These are phyloP conservation scores for Orchesella flavescens DNA, from an alignment of 2,888 invertebrate genomes.

Conservation along the genomic window DNA sequence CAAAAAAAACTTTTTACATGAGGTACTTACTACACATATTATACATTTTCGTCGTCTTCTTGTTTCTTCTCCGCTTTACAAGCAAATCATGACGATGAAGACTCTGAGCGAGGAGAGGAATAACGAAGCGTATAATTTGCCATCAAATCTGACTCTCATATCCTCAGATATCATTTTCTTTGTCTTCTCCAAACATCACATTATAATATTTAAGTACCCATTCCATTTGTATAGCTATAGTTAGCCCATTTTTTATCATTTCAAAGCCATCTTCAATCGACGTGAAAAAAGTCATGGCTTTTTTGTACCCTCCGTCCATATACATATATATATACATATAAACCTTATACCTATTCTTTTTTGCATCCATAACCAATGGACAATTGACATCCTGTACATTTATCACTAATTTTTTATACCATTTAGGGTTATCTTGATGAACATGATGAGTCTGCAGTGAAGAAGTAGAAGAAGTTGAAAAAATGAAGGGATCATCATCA, in stretches of 20 bases:
- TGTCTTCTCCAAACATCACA: neutral
- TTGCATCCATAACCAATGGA: conserved; percentile 29
- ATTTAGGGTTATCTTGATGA: conserved; percentile 27
- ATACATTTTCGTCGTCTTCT: neutral
- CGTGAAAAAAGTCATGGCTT: too few species aligned
- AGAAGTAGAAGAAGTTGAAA: neutral
- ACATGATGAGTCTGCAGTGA: conserved; percentile 8
- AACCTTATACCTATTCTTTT: neutral
- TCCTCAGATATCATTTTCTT: conserved; percentile 32
- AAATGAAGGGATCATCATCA: neutral
- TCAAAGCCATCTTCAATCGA: too few species aligned
- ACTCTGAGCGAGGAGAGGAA: neutral
- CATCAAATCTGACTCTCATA: conserved; percentile 4
- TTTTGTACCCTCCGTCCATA: too few species aligned
- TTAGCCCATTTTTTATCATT: neutral
- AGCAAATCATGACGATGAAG: conserved; percentile 22
- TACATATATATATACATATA: too few species aligned
- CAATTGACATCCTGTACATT: conserved; percentile 27
- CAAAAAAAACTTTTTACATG: too few species aligned
- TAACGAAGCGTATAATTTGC: conserved; percentile 21
- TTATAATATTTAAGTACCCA: neutral
- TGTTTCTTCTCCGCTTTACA: neutral
- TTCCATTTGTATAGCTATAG: neutral
- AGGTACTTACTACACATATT: too few species aligned
- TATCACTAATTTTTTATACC: neutral